Percentiles rank a stretch among this genome's conserved stretches.
phyloP scores from a whole-genome alignment of 2,888 invertebrate species.

The Tridacna gigas region DNA sequence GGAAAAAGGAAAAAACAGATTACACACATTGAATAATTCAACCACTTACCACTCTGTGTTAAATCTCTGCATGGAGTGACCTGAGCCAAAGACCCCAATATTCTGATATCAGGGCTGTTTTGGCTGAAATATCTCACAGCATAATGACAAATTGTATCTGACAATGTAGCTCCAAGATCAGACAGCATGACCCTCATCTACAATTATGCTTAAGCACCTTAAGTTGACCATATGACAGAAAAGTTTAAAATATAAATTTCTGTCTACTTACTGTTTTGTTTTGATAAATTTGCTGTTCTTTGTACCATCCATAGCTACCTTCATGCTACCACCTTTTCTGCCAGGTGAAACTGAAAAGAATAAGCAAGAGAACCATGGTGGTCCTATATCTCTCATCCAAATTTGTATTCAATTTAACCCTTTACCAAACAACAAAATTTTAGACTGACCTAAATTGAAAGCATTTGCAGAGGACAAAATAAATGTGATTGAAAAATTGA shows the following conservation, averaged over 20 bases:
- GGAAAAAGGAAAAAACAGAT: too few relatives aligned
- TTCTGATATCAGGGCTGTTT: too few relatives aligned
- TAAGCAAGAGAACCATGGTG: background rate
- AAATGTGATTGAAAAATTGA: too few relatives aligned
- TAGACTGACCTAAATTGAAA: too few relatives aligned
- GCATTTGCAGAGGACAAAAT: too few relatives aligned
- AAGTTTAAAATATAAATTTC: background rate
- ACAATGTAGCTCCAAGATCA: background rate
- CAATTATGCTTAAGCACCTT: background rate
- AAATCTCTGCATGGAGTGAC: too few relatives aligned
- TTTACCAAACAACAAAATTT: background rate
- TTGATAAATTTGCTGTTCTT: slow-evolving; percentile 33
- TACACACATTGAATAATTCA: too few relatives aligned
- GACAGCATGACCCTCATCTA: background rate
- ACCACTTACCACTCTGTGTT: too few relatives aligned
- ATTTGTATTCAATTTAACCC: background rate
- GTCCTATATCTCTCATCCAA: background rate
- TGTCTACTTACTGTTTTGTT: slow-evolving; percentile 56
- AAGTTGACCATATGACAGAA: background rate
- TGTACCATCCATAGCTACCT: slow-evolving; percentile 43
- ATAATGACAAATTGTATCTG: background rate
- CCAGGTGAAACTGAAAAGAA: slow-evolving; percentile 57
- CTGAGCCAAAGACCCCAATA: too few relatives aligned
- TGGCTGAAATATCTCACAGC: background rate
- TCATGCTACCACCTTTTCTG: slow-evolving; percentile 44